These are phyloP conservation scores for Tribolium freemani DNA, from an alignment of 2,888 invertebrate genomes.

Conservation along the genomic window DNA sequence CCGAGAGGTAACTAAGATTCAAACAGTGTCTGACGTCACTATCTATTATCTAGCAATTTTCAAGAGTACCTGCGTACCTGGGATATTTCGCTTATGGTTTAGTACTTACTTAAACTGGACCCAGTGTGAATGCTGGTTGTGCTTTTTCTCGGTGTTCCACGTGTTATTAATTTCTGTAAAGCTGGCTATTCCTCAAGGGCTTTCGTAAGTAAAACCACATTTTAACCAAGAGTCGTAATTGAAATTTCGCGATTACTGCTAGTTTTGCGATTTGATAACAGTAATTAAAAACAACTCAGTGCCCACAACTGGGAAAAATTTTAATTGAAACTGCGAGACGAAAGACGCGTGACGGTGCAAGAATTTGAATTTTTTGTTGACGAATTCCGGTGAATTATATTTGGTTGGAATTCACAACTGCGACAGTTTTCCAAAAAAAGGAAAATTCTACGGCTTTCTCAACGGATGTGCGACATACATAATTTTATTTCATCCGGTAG, in stretches of 20 bases:
- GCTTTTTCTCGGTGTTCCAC: conserved; percentile 29
- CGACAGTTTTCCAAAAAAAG: not conserved
- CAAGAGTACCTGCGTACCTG: conserved; percentile 42
- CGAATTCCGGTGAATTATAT: conserved; percentile 14
- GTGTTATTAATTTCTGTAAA: conserved; percentile 29
- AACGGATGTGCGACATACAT: conserved; percentile 34
- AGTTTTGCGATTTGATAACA: conserved; percentile 6
- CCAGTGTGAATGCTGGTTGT: conserved; percentile 26
- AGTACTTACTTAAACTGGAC: conserved; percentile 35
- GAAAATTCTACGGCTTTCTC: conserved; percentile 18
- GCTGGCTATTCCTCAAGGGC: conserved; percentile 26
- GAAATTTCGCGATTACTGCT: not conserved
- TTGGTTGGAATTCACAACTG: conserved; percentile 25
- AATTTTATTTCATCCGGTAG: conserved; percentile 24
- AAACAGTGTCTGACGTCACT: conserved; percentile 41
- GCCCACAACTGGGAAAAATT: not conserved
- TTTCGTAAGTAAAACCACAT: conserved; percentile 17
- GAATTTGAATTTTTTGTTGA: not conserved
- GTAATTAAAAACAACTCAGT: conserved; percentile 10
- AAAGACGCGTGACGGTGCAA: not conserved
- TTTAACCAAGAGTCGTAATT: not conserved
- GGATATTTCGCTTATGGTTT: conserved; percentile 38
- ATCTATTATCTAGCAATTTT: conserved; percentile 44
- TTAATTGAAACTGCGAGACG: not conserved
- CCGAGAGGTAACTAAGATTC: conserved; percentile 32